Evolutionary conservation across 2,113 vertebrate species (phyloP).

Genomic region (cattle (Bos taurus)): DNA sequence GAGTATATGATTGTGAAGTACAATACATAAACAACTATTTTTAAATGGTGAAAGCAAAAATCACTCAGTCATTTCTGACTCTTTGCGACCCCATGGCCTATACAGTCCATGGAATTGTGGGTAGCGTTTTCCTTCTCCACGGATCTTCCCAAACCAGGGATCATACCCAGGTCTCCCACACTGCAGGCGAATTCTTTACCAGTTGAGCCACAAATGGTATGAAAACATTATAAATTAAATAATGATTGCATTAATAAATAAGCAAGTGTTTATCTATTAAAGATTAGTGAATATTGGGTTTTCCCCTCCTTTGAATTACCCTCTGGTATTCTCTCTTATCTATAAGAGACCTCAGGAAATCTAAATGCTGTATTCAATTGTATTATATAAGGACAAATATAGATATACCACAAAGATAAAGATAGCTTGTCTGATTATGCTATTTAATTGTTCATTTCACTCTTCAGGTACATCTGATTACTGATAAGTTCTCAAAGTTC

Average conservation of each 20-base stretch:
- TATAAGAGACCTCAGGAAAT: slow-evolving; percentile 9
- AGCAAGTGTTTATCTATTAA: neutral
- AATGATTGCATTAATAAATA: neutral
- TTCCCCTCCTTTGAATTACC: neutral
- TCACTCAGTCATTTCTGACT: neutral
- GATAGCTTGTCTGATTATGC: slow-evolving; percentile 37
- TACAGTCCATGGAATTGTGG: neutral
- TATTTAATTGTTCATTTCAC: slow-evolving; percentile 49
- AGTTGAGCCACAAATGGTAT: neutral
- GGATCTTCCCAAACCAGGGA: neutral
- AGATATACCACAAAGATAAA: slow-evolving; percentile 21
- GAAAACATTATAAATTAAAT: neutral
- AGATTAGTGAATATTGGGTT: neutral
- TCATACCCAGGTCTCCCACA: neutral
- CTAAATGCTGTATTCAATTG: neutral
- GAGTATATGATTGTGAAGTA: neutral
- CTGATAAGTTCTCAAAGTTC: slow-evolving; percentile 45
- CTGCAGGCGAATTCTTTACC: neutral
- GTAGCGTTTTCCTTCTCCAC: neutral
- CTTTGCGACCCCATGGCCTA: neutral
- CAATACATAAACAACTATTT: neutral
- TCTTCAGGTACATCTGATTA: slow-evolving; percentile 47
- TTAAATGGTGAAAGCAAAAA: neutral
- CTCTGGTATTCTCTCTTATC: neutral
- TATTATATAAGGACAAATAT: slow-evolving; percentile 43